Evolutionary conservation across 2,797 vertebrate genomes (phyloP), one percentile per base, ranked within the genome.

Genomic region (Vipera latastei): DNA sequence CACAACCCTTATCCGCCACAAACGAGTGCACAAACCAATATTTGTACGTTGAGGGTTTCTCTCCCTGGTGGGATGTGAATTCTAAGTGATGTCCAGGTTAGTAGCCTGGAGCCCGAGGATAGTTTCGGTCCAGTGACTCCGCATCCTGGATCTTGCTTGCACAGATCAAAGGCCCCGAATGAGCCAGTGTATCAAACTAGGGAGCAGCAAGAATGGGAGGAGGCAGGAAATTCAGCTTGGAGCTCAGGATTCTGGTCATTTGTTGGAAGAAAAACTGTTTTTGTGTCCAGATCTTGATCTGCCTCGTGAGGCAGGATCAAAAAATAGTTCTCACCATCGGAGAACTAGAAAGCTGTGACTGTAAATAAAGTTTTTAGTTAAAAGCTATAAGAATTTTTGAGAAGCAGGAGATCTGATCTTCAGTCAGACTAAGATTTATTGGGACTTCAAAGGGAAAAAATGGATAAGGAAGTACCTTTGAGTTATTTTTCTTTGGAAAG

Each of bases 1-100:
- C 0, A 92, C 96, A 1, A 96, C 96, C 0, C 96, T 97, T 85
- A 93, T 95, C 89, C 95, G 94, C 12, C 96, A 96, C 95, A 95
- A 95, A 93, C 89, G 93, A 5, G 91, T 94, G 1, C 96, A 96
- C 94, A 94, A 95, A 51, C 96, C 95, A 0, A 95, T 96, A 28
- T 96, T 96, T 0, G 93, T 57, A 9, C 94, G 11, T 20, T 96
- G 95, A 96, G 38, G 88, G 0, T 0, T 91, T 63, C 26, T 2
- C 51, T 51, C n/a, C 57, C 51, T 7, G 18, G 13, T 1, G 32
- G 65, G 69, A 26, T n/a, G 13, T 32, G 14, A n/a, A 61, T 56
- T 55, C 88, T 53, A 48, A 88, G 1, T 13, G 1, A 16, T 48
- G 14, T 13, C n/a, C 38, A 89, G 73, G 73, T 32, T 26, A 59